These are phyloP conservation scores for Ciconia boyciana DNA, from an alignment of 2,113 vertebrate species.

Conservation along the genomic window DNA sequence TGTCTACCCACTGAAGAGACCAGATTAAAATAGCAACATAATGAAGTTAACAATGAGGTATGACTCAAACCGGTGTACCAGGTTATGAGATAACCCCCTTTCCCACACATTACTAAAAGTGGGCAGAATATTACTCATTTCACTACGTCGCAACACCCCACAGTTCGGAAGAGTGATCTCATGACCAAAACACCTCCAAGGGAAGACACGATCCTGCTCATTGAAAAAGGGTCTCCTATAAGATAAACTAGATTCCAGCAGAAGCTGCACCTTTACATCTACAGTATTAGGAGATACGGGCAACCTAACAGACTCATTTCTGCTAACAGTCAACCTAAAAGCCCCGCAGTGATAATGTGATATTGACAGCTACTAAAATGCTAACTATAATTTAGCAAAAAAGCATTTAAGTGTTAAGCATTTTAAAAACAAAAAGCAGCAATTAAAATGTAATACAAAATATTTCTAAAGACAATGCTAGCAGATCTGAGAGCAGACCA, in stretches of 20 bases:
- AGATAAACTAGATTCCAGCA: not conserved
- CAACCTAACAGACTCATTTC: not conserved
- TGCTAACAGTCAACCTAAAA: not conserved
- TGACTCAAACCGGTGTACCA: not conserved
- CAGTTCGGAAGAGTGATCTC: not conserved
- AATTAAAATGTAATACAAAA: not conserved
- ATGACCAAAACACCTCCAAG: not conserved
- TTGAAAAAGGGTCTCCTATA: not conserved
- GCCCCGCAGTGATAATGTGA: not conserved
- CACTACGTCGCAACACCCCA: not conserved
- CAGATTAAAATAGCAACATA: not conserved
- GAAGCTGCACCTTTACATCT: not conserved
- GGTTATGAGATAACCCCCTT: not conserved
- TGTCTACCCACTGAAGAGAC: not conserved
- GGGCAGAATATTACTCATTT: not conserved
- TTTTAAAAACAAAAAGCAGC: not conserved
- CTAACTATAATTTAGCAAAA: not conserved
- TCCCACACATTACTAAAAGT: not conserved
- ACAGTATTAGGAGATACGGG: accelerated
- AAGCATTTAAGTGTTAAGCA: not conserved
- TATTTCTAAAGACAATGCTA: not conserved
- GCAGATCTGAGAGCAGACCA: not conserved
- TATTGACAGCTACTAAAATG: not conserved
- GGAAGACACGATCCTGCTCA: not conserved
- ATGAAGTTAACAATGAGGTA: not conserved